These are phyloP conservation scores for Mixornis gularis DNA, from an alignment of 2,113 vertebrate genomes.

Conservation along the genomic window DNA sequence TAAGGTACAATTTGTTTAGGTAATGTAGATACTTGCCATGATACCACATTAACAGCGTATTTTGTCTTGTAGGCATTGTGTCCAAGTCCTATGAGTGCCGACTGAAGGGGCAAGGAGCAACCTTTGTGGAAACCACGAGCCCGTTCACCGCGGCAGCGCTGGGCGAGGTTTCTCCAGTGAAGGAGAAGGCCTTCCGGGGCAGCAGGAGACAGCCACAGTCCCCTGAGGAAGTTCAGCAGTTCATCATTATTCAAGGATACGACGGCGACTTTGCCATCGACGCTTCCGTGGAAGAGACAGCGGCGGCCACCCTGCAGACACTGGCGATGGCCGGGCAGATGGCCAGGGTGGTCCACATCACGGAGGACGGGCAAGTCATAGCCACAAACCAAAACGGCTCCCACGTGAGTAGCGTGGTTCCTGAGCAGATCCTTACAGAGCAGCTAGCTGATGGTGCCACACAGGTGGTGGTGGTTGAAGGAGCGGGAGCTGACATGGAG, in stretches of 20 bases:
- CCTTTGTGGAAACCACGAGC: conserved; percentile 85
- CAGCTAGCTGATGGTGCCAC: conserved; percentile 73
- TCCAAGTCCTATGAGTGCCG: conserved; percentile 98
- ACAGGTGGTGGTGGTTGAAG: conserved; percentile 88
- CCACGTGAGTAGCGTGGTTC: conserved; percentile 62
- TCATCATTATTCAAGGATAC: conserved; percentile 94
- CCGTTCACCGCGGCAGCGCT: conserved; percentile 69
- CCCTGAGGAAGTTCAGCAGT: conserved; percentile 83
- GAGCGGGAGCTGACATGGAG: conserved; percentile 21
- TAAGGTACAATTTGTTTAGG: not conserved
- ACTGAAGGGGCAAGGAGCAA: conserved; percentile 91
- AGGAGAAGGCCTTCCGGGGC: conserved; percentile 44
- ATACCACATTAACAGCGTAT: not conserved
- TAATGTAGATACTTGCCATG: not conserved
- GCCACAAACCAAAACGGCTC: conserved; percentile 71
- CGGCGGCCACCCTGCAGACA: conserved; percentile 91
- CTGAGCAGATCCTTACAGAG: conserved; percentile 63
- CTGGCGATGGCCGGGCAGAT: conserved; percentile 93
- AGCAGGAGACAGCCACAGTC: conserved; percentile 24
- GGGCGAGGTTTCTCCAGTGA: conserved; percentile 63
- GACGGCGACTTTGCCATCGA: conserved; percentile 82
- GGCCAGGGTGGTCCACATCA: conserved; percentile 92
- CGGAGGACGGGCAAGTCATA: conserved; percentile 90
- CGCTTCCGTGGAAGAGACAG: conserved; percentile 87
- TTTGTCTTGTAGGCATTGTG: conserved; percentile 85